phyloP scores from a whole-genome alignment of 2,888 invertebrate species.

The Drosophila eohydei region DNA sequence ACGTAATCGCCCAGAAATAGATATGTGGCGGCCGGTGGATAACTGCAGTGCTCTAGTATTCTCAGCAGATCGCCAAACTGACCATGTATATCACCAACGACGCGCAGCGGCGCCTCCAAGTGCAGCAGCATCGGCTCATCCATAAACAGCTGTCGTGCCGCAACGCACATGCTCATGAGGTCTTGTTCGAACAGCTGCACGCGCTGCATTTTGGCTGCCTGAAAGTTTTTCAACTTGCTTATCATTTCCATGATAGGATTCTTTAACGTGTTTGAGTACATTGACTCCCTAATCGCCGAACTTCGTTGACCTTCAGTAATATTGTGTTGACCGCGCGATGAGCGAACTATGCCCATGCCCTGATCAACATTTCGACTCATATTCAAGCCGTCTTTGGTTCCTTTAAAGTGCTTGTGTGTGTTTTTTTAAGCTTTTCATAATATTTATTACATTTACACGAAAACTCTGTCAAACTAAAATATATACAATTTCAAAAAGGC shows the following conservation, averaged over 20 bases:
- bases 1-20: slow-evolving; percentile 57
- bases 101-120: slow-evolving; percentile 28
- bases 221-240: slow-evolving; percentile 13
- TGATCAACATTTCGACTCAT: no score
- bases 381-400: no score
- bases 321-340: no score
- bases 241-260: slow-evolving; percentile 20
- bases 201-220: slow-evolving; percentile 7
- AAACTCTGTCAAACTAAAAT: no score
- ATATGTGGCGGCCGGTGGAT: slow-evolving; percentile 31
- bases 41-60: slow-evolving; percentile 29
- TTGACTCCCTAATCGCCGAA: not conserved
- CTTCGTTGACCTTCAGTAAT: no score
- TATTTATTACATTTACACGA: no score
- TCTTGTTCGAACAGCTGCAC: slow-evolving; percentile 29
- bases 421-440: no score
- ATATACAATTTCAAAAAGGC: no score
- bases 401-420: no score
- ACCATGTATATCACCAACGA: slow-evolving; percentile 51
- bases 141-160: slow-evolving; percentile 29
- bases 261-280: not conserved
- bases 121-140: slow-evolving; percentile 38
- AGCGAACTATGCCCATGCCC: no score
- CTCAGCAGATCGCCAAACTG: slow-evolving; percentile 46
- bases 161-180: slow-evolving; percentile 16